phyloP scores from a whole-genome alignment of 2,888 invertebrate genomes.

The Criorhina ranunculi region DNA sequence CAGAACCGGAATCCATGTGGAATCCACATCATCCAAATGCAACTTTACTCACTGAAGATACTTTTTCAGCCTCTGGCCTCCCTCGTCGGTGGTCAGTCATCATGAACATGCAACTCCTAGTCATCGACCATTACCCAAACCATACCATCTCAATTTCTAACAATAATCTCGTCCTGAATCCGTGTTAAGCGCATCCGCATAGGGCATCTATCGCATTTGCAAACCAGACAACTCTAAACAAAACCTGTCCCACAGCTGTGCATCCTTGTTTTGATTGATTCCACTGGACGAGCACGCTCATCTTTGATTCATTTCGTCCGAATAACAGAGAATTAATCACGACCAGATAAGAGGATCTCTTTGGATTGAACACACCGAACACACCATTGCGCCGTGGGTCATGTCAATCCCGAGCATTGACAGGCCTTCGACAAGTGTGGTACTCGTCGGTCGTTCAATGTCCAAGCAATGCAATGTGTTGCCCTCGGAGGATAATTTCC shows the following conservation, averaged over 20 bases:
- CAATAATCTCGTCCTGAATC: background rate
- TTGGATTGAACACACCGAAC: constrained; percentile 23
- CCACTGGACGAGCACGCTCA: constrained; percentile 42
- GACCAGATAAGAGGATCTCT: constrained; percentile 11
- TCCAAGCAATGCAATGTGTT: constrained; percentile 11
- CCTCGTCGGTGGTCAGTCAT: background rate
- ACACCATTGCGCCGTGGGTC: constrained; percentile 16
- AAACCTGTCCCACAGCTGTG: background rate
- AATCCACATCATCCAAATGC: too few relatives aligned
- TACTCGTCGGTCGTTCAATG: background rate
- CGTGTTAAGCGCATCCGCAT: background rate
- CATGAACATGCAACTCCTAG: background rate
- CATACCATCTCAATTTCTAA: background rate
- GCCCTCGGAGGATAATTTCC: constrained; percentile 29
- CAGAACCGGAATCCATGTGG: too few relatives aligned
- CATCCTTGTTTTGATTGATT: constrained; percentile 41
- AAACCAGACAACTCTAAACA: background rate
- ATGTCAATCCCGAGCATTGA: constrained; percentile 36
- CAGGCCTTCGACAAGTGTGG: constrained; percentile 39
- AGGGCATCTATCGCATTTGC: background rate
- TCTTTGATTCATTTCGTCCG: constrained; percentile 50
- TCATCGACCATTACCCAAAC: background rate
- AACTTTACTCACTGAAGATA: background rate
- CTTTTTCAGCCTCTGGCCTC: background rate
- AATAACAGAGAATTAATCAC: constrained; percentile 56